Evolutionary conservation across 2,888 invertebrate genomes (phyloP).

Genomic region (Drosophila nr. fundita): DNA sequence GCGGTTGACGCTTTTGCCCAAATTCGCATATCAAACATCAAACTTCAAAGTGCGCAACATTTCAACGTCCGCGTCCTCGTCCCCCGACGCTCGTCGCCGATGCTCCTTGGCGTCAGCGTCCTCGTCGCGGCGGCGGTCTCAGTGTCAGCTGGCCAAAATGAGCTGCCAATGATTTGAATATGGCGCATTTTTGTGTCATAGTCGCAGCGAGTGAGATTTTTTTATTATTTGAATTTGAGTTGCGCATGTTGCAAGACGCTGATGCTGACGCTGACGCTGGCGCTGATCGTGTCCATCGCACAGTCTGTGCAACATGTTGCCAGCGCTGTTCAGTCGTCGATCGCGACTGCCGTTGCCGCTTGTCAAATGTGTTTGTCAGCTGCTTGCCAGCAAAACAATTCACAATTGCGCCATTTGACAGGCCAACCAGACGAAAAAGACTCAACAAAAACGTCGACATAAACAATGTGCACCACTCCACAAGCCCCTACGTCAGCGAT

Average conservation of each 20-base stretch:
- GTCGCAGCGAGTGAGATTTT: slow-evolving; percentile 53
- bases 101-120: neutral
- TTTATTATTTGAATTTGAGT: slow-evolving; percentile 23
- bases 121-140: slow-evolving; percentile 18
- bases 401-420: slow-evolving; percentile 74
- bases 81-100: neutral
- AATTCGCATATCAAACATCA: slow-evolving; percentile 77
- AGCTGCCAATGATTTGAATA: slow-evolving; percentile 74
- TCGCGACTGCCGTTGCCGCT: slow-evolving; percentile 31
- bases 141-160: slow-evolving; percentile 52
- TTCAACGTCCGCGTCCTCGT: slow-evolving; percentile 56
- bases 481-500: neutral
- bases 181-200: slow-evolving; percentile 69
- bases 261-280: slow-evolving; percentile 4
- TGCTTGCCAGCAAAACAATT: slow-evolving; percentile 39
- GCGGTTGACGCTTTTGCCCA: slow-evolving; percentile 71
- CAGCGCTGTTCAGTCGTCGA: slow-evolving; percentile 10
- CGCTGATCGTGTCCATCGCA: slow-evolving; percentile 1
- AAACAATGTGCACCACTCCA: slow-evolving; percentile 13
- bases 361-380: slow-evolving; percentile 52
- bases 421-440: slow-evolving; percentile 45
- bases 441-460: slow-evolving; percentile 27
- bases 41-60: slow-evolving; percentile 71
- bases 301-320: slow-evolving; percentile 62
- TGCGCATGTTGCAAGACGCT: slow-evolving; percentile 54